Evolutionary conservation across 2,113 vertebrate genomes (phyloP).

Genomic region (Larimichthys crocea): DNA sequence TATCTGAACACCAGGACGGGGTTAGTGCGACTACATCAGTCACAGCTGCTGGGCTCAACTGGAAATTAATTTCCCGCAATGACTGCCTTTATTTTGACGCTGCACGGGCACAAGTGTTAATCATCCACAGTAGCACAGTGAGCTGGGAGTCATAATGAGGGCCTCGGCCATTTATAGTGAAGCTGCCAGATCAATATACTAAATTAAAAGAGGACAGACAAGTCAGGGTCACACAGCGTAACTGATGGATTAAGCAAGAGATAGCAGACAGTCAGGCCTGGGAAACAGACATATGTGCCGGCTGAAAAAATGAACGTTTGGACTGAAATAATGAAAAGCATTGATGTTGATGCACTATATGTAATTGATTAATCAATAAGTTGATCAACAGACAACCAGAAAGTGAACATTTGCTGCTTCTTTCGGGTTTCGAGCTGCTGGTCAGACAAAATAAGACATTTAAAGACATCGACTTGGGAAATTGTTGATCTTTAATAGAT

Average conservation of each 20-base stretch:
- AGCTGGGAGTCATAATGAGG: constrained; percentile 50
- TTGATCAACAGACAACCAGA: neutral
- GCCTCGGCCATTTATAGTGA: constrained; percentile 42
- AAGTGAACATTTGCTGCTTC: neutral
- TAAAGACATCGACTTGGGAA: neutral
- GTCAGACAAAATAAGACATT: neutral
- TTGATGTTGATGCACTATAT: neutral
- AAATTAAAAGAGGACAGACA: constrained; percentile 61
- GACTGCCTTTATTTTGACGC: constrained; percentile 51
- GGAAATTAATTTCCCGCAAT: constrained; percentile 55
- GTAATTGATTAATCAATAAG: neutral
- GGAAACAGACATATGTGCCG: constrained; percentile 35
- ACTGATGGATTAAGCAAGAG: constrained; percentile 60
- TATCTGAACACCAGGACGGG: neutral
- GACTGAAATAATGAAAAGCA: neutral
- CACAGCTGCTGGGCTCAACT: constrained; percentile 15
- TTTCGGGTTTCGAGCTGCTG: neutral
- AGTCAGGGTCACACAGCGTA: constrained; percentile 51
- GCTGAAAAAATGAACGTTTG: constrained; percentile 2
- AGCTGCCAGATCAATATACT: constrained; percentile 63
- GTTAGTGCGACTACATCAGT: constrained; percentile 15
- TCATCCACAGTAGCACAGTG: constrained; percentile 37
- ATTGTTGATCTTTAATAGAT: neutral
- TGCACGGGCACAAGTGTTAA: constrained; percentile 21
- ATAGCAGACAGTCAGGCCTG: constrained; percentile 40